Conservation (phyloP, 1,140 invertebrate species). For the Pogonomyrmex barbatus region DNA sequence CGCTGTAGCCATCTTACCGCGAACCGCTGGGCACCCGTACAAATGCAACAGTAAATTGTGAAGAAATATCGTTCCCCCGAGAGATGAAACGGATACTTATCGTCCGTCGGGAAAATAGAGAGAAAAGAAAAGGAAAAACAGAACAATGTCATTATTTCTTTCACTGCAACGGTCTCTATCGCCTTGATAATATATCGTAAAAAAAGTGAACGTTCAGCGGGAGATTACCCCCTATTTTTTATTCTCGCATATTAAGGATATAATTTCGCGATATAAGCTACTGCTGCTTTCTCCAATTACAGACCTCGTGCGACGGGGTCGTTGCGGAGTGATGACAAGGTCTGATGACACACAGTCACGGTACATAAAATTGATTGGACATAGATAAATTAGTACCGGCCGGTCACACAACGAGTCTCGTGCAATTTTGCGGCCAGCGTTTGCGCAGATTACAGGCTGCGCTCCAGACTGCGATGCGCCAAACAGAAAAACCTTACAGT, state of each 20-base stretch:
- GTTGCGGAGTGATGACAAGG: slow-evolving; percentile 28
- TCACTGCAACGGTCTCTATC: slow-evolving; percentile 5
- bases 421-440: background rate
- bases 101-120: slow-evolving; percentile 38
- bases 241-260: slow-evolving; percentile 48
- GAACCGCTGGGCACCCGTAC: slow-evolving; percentile 3
- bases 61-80: slow-evolving; percentile 54
- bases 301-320: slow-evolving; percentile 29
- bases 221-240: background rate
- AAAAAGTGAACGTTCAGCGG: slow-evolving; percentile 18
- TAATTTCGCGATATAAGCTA: slow-evolving; percentile 36
- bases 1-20: background rate
- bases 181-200: slow-evolving; percentile 30
- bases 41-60: slow-evolving; percentile 51
- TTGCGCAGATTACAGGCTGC: slow-evolving; percentile 18
- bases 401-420: background rate
- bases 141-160: slow-evolving; percentile 52
- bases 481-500: background rate
- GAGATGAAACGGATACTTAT: slow-evolving; percentile 61
- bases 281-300: slow-evolving; percentile 45
- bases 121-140: slow-evolving; percentile 21
- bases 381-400: slow-evolving; percentile 37
- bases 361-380: slow-evolving; percentile 45
- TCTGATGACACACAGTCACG: slow-evolving; percentile 24
- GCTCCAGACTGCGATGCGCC: background rate